Percentiles rank a stretch among this genome's conserved stretches.
phyloP scores from a whole-genome alignment of 2,888 invertebrate genomes.

The Agapostemon virescens region DNA sequence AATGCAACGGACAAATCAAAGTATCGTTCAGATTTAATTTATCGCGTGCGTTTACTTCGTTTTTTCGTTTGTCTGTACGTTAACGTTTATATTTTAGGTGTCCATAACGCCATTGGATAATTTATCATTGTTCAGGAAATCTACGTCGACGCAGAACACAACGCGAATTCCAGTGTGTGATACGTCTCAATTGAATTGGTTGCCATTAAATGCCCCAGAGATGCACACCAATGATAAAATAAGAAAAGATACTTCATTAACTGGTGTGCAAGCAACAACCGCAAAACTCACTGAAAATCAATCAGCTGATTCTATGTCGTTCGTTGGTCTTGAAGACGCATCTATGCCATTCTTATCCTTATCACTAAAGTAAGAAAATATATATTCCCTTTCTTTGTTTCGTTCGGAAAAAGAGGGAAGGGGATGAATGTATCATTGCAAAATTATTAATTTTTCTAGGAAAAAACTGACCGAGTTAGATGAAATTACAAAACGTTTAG shows the following conservation, averaged over 20 bases:
- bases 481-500: constrained; percentile 84
- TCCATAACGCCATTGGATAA: constrained; percentile 83
- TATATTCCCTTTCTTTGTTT: constrained; percentile 9
- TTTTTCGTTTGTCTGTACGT: background rate
- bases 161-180: constrained; percentile 45
- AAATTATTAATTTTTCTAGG: constrained; percentile 76
- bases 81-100: constrained; percentile 74
- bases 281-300: constrained; percentile 38
- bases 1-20: constrained; percentile 84
- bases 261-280: constrained; percentile 39
- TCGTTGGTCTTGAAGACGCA: constrained; percentile 70
- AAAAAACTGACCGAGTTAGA: constrained; percentile 85
- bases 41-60: background rate
- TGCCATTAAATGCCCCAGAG: constrained; percentile 22
- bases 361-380: constrained; percentile 75
- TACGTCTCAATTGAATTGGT: constrained; percentile 39
- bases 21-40: constrained; percentile 70
- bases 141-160: constrained; percentile 49
- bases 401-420: background rate
- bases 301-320: constrained; percentile 50
- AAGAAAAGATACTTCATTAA: constrained; percentile 29
- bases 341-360: constrained; percentile 76
- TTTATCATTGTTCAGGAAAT: constrained; percentile 72
- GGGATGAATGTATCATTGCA: background rate
- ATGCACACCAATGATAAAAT: constrained; percentile 60